These are phyloP conservation scores for Lagenorhynchus albirostris DNA, from an alignment of 2,113 vertebrate genomes.

Conservation along the genomic window DNA sequence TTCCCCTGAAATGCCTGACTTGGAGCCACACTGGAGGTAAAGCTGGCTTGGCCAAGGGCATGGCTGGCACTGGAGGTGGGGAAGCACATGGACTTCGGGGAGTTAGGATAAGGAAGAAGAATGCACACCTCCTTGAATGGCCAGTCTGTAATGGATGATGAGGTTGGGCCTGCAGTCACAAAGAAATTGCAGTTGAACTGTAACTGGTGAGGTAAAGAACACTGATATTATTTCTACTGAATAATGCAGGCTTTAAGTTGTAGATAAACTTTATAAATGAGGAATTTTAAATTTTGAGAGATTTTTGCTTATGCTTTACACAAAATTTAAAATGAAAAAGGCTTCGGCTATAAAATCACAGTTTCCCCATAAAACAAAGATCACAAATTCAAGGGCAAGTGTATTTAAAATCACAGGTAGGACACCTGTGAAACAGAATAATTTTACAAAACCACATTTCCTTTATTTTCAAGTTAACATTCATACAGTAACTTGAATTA, in stretches of 20 bases:
- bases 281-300: not conserved
- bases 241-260: not conserved
- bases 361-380: conserved; percentile 20
- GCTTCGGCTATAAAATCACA: not conserved
- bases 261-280: not conserved
- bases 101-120: not conserved
- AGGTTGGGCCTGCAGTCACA: not conserved
- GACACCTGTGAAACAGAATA: not conserved
- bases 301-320: not conserved
- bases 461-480: conserved; percentile 43
- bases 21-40: not conserved
- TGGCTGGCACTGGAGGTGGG: not conserved
- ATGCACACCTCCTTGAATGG: not conserved
- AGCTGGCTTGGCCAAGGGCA: not conserved
- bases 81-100: too few relatives aligned
- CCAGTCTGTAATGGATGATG: not conserved
- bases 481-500: conserved; percentile 6
- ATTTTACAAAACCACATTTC: not conserved
- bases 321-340: conserved; percentile 26
- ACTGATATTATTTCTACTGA: not conserved
- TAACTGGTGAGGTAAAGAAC: not conserved
- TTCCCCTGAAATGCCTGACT: not conserved
- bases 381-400: conserved; percentile 21
- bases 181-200: not conserved
- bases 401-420: conserved; percentile 1